Evolutionary conservation across 1,140 invertebrate species (phyloP).

Genomic region (Bombyx mandarina): DNA sequence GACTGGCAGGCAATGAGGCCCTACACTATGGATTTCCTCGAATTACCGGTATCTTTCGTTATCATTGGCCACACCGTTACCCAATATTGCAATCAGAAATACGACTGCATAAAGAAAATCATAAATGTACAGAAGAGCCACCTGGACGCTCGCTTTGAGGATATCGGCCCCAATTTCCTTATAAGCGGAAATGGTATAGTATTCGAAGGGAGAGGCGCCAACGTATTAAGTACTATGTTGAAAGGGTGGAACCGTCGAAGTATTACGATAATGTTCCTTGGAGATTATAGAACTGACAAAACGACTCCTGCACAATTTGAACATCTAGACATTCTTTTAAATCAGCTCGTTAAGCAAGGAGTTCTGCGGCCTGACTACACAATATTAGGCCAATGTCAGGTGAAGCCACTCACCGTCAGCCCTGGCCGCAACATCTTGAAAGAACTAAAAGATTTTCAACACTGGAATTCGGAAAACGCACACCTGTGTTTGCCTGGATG

Average conservation of each 20-base stretch:
- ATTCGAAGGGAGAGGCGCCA: constrained; percentile 56
- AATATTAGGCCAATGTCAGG: constrained; percentile 43
- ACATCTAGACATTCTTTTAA: constrained; percentile 31
- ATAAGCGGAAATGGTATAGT: constrained; percentile 40
- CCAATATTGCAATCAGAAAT: constrained; percentile 31
- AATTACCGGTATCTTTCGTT: constrained; percentile 34
- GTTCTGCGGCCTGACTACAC: constrained; percentile 31
- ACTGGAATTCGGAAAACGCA: constrained; percentile 34
- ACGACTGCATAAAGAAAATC: constrained; percentile 35
- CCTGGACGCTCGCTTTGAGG: constrained; percentile 25
- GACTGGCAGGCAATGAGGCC: constrained; percentile 49
- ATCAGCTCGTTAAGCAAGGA: constrained; percentile 24
- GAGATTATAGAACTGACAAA: constrained; percentile 31
- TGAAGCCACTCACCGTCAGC: constrained; percentile 23
- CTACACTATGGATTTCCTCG: constrained; percentile 25
- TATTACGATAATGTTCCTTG: constrained; percentile 52
- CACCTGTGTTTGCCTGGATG: constrained; percentile 19
- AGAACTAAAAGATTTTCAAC: constrained; percentile 23
- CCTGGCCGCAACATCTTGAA: constrained; percentile 37
- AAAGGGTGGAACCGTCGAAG: constrained; percentile 30
- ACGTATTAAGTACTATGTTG: constrained; percentile 40
- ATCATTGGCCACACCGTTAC: constrained; percentile 44
- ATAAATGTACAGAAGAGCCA: constrained; percentile 40
- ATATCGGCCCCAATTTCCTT: constrained; percentile 54
- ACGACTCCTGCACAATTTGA: constrained; percentile 33